These are phyloP conservation scores for Columba livia DNA, from an alignment of 2,113 vertebrate species.

Conservation along the genomic window DNA sequence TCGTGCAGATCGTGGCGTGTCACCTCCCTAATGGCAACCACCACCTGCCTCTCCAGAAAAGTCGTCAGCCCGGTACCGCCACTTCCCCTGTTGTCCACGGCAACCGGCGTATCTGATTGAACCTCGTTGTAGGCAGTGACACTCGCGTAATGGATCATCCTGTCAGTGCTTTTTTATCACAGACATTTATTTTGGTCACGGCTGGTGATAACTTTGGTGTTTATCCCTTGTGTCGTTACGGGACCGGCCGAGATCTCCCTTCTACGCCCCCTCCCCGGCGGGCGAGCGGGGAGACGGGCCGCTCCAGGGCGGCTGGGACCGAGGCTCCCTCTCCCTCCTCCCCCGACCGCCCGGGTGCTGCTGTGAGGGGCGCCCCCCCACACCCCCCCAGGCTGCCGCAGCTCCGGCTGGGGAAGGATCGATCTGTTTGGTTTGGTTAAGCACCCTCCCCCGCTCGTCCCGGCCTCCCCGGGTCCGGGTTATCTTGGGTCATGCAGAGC, in stretches of 20 bases:
- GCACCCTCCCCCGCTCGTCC: neutral
- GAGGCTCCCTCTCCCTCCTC: neutral
- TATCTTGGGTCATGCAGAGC: conserved; percentile 44
- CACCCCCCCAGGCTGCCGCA: neutral
- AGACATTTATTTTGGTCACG: conserved; percentile 70
- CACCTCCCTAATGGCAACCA: conserved; percentile 40
- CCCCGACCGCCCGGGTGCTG: no score
- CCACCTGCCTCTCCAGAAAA: conserved; percentile 46
- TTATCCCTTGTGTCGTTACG: conserved; percentile 49
- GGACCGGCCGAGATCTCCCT: conserved; percentile 1
- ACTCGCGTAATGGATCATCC: conserved; percentile 69
- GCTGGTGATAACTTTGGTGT: conserved; percentile 66
- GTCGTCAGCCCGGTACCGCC: conserved; percentile 59
- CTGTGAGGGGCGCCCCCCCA: neutral
- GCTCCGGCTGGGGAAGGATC: neutral
- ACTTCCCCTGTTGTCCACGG: conserved; percentile 63
- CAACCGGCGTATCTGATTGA: conserved; percentile 69
- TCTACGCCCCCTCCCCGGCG: neutral
- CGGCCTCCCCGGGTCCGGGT: conserved; percentile 20
- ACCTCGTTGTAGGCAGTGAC: conserved; percentile 67
- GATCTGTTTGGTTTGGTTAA: neutral
- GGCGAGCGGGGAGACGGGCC: no score
- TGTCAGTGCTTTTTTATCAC: conserved; percentile 68
- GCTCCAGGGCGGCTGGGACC: neutral
- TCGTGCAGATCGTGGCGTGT: neutral